phyloP scores from a whole-genome alignment of 2,113 vertebrate genomes.

The Lophura nycthemera region DNA sequence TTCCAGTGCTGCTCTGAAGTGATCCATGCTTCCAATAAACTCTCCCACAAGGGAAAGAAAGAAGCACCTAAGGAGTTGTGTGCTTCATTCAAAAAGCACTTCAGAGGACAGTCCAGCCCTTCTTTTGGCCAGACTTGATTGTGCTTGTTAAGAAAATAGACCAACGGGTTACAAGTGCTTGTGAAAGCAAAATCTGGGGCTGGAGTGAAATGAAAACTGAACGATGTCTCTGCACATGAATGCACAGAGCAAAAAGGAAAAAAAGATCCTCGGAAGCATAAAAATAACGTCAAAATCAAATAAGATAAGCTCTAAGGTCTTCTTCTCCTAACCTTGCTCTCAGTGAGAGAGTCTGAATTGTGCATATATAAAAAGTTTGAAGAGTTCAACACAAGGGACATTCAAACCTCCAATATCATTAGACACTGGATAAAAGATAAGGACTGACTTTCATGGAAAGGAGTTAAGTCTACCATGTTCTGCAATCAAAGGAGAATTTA shows the following conservation, averaged over 20 bases:
- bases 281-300: not conserved
- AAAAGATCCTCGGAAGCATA: not conserved
- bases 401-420: not conserved
- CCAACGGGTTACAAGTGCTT: not conserved
- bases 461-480: not conserved
- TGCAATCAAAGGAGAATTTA: not conserved
- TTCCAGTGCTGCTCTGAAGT: not conserved
- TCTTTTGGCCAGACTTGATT: not conserved
- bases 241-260: not conserved
- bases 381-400: not conserved
- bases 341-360: not conserved
- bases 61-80: not conserved
- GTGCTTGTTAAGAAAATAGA: not conserved
- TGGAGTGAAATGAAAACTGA: not conserved
- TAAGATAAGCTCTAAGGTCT: not conserved
- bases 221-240: not conserved
- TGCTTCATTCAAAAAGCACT: not conserved
- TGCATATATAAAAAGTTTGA: not conserved
- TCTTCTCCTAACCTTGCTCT: not conserved
- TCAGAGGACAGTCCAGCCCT: not conserved
- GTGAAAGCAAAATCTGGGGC: not conserved
- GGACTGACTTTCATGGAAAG: not conserved
- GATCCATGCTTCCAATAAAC: not conserved
- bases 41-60: not conserved
- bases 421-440: not conserved